phyloP scores from a whole-genome alignment of 2,888 invertebrate genomes.

The Nezara viridula region DNA sequence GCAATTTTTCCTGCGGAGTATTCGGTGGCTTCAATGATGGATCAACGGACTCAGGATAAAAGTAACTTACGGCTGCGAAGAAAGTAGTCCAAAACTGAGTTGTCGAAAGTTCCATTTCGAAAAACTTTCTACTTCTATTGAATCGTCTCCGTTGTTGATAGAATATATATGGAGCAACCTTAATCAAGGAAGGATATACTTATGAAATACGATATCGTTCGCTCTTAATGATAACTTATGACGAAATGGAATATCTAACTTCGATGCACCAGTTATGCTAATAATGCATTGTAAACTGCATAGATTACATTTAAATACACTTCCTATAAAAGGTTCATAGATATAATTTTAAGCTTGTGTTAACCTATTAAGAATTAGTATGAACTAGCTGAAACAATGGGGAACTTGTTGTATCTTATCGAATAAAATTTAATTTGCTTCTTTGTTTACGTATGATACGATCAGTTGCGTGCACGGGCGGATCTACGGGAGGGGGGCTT shows the following conservation, averaged over 20 bases:
- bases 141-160: neutral
- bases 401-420: too few relatives aligned
- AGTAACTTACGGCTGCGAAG: slow-evolving; percentile 27
- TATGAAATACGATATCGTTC: neutral
- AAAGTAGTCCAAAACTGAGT: slow-evolving; percentile 28
- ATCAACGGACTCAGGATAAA: slow-evolving; percentile 13
- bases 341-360: neutral
- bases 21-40: neutral
- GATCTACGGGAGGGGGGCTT: too few relatives aligned
- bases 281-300: neutral
- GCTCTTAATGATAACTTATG: neutral
- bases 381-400: too few relatives aligned
- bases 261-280: neutral
- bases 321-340: neutral
- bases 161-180: neutral
- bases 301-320: neutral
- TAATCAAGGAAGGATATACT: neutral
- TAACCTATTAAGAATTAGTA: neutral
- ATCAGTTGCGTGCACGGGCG: too few relatives aligned
- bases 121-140: neutral
- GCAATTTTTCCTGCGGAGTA: neutral
- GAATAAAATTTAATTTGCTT: too few relatives aligned
- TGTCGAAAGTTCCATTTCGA: neutral
- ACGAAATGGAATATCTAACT: neutral
- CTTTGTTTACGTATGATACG: too few relatives aligned